Evolutionary conservation across 1,140 invertebrate species (phyloP).

Genomic region (Musca domestica): DNA sequence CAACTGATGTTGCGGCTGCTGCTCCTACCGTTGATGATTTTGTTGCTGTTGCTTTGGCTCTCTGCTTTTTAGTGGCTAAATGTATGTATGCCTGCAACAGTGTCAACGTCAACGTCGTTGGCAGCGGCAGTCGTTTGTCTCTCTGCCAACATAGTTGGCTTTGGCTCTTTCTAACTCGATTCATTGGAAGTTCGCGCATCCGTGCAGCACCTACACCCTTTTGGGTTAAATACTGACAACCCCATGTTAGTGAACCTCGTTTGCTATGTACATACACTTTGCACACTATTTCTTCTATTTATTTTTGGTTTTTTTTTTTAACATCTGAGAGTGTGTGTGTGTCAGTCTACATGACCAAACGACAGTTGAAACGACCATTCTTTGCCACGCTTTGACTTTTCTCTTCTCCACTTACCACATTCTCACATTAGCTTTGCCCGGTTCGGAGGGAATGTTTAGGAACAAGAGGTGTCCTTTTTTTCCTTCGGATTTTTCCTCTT

Average conservation of each 20-base stretch:
- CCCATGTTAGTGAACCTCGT: conserved; percentile 51
- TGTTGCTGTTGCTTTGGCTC: conserved; percentile 29
- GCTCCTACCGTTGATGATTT: conserved; percentile 8
- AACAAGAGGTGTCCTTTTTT: too few species aligned
- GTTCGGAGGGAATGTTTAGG: too few species aligned
- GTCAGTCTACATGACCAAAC: background rate
- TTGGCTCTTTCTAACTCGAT: conserved; percentile 33
- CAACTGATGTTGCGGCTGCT: background rate
- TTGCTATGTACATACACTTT: conserved; percentile 15
- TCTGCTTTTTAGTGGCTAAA: conserved; percentile 18
- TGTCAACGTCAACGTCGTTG: too few species aligned
- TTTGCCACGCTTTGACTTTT: background rate
- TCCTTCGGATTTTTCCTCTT: too few species aligned
- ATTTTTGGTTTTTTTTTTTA: background rate
- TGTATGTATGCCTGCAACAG: background rate
- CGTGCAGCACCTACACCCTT: conserved; percentile 52
- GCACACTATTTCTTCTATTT: background rate
- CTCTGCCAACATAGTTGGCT: conserved; percentile 29
- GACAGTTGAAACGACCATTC: background rate
- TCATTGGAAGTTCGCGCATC: conserved; percentile 44
- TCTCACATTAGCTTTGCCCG: too few species aligned
- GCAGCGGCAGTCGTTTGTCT: background rate
- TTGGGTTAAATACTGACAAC: conserved; percentile 54
- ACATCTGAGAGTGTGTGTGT: background rate
- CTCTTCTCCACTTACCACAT: background rate